Conservation (phyloP, 2,113 vertebrate genomes). For the Oreochromis tanganicae region DNA sequence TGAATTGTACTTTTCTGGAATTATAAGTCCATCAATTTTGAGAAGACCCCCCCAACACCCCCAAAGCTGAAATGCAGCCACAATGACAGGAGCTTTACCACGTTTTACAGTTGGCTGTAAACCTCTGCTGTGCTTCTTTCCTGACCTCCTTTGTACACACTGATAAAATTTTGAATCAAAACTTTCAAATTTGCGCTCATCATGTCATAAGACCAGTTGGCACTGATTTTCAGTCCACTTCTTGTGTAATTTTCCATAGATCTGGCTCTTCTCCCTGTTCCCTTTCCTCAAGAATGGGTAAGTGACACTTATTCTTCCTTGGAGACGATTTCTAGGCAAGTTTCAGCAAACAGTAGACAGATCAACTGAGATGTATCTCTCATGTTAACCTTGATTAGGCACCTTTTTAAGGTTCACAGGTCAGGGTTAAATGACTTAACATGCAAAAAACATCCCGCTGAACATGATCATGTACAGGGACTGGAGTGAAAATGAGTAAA, state of each 20-base stretch:
- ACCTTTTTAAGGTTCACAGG: neutral
- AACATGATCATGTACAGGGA: neutral
- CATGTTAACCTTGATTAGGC: neutral
- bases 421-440: neutral
- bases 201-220: neutral
- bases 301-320: neutral
- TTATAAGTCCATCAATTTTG: neutral
- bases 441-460: neutral
- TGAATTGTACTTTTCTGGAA: neutral
- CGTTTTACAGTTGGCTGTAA: neutral
- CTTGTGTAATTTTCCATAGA: neutral
- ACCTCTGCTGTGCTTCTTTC: neutral
- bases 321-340: rapidly evolving
- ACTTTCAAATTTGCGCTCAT: neutral
- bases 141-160: neutral
- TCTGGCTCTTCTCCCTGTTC: neutral
- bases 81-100: neutral
- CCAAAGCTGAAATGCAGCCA: neutral
- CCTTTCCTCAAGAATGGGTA: neutral
- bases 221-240: neutral
- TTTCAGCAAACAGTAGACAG: neutral
- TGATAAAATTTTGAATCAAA: neutral
- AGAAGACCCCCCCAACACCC: neutral
- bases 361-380: neutral
- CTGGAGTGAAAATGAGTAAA: neutral